Evolutionary conservation across 2,888 invertebrate genomes (phyloP).

Genomic region (Platerodrilus igneus): DNA sequence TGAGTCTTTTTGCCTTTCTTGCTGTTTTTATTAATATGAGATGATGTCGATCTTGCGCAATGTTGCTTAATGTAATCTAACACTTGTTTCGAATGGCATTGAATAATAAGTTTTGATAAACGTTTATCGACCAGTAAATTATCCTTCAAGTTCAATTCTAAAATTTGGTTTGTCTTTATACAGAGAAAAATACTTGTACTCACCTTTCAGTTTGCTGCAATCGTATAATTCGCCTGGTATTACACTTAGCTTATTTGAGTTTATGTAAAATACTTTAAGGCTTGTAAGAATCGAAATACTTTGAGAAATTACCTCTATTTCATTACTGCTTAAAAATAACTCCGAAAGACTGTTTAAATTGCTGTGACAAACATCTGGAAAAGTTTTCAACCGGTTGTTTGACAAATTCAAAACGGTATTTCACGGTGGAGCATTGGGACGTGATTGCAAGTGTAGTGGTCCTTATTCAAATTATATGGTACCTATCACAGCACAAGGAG

Average conservation of each 20-base stretch:
- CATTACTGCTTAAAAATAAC: conserved; percentile 61
- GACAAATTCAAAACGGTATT: conserved; percentile 62
- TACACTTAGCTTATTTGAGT: conserved; percentile 60
- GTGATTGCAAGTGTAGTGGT: no score
- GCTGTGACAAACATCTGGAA: conserved; percentile 50
- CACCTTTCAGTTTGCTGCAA: conserved; percentile 69
- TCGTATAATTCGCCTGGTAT: conserved; percentile 67
- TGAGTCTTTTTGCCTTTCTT: conserved; percentile 40
- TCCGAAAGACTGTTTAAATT: conserved; percentile 59
- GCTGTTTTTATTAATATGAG: conserved; percentile 22
- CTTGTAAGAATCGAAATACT: conserved; percentile 55
- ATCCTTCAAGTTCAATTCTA: conserved; percentile 67
- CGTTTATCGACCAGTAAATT: conserved; percentile 71
- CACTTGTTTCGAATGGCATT: conserved; percentile 70
- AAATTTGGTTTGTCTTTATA: conserved; percentile 1
- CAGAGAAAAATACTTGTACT: conserved; percentile 14
- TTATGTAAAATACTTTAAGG: conserved; percentile 66
- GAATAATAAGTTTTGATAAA: conserved; percentile 68
- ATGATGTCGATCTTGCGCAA: conserved; percentile 49
- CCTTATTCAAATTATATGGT: no score
- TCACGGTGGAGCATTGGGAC: no score
- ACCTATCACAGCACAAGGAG: no score
- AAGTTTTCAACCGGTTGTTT: conserved; percentile 55
- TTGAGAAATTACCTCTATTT: conserved; percentile 58
- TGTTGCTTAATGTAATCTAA: conserved; percentile 71